These are phyloP conservation scores for Philopotamus ludificatus DNA, from an alignment of 1,140 invertebrate species.

Conservation along the genomic window DNA sequence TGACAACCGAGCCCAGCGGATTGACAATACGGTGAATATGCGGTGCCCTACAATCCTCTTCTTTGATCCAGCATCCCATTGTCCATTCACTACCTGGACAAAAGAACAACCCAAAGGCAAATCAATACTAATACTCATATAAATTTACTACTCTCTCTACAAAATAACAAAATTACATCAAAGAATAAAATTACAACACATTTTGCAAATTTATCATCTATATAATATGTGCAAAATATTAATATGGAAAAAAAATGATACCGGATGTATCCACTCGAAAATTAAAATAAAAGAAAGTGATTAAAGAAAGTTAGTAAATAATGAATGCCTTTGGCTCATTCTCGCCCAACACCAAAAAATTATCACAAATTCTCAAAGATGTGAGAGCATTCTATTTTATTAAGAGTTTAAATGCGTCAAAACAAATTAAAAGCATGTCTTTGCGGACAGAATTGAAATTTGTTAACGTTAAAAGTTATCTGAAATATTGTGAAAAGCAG, in stretches of 20 bases:
- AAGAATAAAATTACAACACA: constrained; percentile 3
- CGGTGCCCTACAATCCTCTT: constrained; percentile 42
- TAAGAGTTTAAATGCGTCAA: no score
- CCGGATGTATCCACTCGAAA: constrained; percentile 14
- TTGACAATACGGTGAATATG: constrained; percentile 68
- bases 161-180: constrained; percentile 5
- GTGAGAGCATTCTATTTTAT: no score
- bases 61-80: constrained; percentile 55
- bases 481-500: no score
- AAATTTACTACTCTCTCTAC: constrained; percentile 27
- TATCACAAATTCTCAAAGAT: no score
- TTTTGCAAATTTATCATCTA: constrained; percentile 1
- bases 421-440: neutral
- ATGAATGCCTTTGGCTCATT: constrained; percentile 56
- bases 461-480: no score
- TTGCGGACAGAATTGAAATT: neutral
- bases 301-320: constrained; percentile 42
- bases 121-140: constrained; percentile 49
- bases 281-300: constrained; percentile 27
- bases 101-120: constrained; percentile 77
- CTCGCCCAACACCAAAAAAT: constrained; percentile 36
- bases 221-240: constrained; percentile 14
- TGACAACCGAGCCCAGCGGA: constrained; percentile 69
- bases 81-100: constrained; percentile 65
- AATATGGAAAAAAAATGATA: constrained; percentile 28